Evolutionary conservation across 1,140 invertebrate genomes (phyloP).

Genomic region (Ostrea denselamellosa): DNA sequence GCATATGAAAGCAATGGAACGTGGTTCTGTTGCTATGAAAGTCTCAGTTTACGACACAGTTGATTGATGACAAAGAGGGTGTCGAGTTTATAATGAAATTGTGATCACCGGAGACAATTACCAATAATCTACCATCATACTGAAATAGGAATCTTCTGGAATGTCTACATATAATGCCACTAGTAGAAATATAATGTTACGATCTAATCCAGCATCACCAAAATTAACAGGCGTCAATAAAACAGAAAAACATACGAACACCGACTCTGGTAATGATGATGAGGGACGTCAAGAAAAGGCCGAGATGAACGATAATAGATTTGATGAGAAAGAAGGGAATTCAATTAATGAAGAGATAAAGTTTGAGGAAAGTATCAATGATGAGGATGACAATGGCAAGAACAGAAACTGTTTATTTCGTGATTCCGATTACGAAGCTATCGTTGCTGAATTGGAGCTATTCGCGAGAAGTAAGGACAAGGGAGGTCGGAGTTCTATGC

Average conservation of each 20-base stretch:
- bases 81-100: background rate
- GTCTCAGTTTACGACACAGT: slow-evolving; percentile 9
- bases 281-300: background rate
- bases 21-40: slow-evolving; percentile 12
- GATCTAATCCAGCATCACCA: background rate
- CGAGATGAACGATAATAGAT: background rate
- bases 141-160: background rate
- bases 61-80: slow-evolving; percentile 33
- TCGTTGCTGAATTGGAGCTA: background rate
- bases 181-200: background rate
- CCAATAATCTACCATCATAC: background rate
- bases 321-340: background rate
- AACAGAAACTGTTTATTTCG: too few relatives aligned
- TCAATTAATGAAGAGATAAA: background rate
- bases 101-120: background rate
- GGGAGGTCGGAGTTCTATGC: background rate
- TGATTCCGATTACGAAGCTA: background rate
- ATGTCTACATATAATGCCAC: background rate
- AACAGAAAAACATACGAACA: background rate
- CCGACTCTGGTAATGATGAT: background rate
- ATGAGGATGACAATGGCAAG: background rate
- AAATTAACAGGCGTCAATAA: background rate
- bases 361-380: background rate
- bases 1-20: slow-evolving; percentile 28
- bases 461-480: background rate